Base-by-base conservation (phyloP, 2,797 vertebrate species). In the Acipenser oxyrinchus region DNA sequence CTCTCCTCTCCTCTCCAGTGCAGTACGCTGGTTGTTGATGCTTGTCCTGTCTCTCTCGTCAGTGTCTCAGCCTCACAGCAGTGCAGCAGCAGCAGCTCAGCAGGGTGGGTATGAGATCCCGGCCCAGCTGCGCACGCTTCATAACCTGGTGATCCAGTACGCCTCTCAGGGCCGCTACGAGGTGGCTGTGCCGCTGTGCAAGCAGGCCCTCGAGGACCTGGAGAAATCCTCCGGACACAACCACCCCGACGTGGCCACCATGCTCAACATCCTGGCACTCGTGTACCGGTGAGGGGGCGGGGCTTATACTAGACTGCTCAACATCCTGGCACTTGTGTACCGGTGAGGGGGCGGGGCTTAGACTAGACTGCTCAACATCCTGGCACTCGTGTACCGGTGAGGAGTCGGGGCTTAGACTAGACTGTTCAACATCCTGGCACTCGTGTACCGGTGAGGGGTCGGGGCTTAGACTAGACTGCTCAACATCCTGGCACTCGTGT, bases 81-180 rank as follows among this genome's bases (percentile, higher is more conserved):
- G 86, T 3, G 85, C 80, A 0, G 85, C 74, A 0, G 86, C 83
- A 0, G 92, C 88, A 0, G 92, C 92, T 0, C 92, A 94, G 75
- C 93, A 93, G 70, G 91, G 90, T 0, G 93, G 93, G 37, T 95
- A 94, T 1, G 93, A 95, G 84, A 94, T 95, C 69, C 93, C 93
- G 0, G 91, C 92, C 1, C 91, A 93, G 23, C 89, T 95, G 0
- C 82, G 93, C 12, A 93, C 93, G 0, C 86, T 95, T 50, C 93
- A 95, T 85, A 94, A 94, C 83, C 86, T 95, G 11, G 93, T 95
- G 60, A 93, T 95, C 83, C 93, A 95, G 87, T 95, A 95, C 0
- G 93, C 93, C 0, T 88, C 92, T 0, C 93, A 95, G 82, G 92
- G 93, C 6, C 88, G 93, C 8, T 95, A 95, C 0, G 93, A 95